Conservation (phyloP, 2,888 invertebrate species). For the Limenitis arthemis region DNA sequence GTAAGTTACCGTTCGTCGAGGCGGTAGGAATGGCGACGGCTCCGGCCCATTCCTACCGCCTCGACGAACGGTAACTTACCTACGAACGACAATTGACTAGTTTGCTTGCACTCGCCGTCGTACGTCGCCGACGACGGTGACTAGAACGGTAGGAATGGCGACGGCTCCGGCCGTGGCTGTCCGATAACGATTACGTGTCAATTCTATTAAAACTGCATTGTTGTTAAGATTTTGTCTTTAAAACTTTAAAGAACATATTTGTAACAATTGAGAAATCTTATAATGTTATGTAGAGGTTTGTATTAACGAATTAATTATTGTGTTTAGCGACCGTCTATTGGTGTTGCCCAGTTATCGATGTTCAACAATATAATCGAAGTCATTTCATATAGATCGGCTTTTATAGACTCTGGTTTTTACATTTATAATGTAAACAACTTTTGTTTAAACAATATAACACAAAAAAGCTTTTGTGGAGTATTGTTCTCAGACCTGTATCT, state of each 20-base stretch:
- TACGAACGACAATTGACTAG: constrained; percentile 71
- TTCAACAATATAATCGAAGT: constrained; percentile 7
- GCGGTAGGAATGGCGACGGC: too few relatives aligned
- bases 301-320: constrained; percentile 47
- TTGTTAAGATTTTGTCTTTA: too few relatives aligned
- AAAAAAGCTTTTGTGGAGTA: too few relatives aligned
- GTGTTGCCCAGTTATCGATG: constrained; percentile 25
- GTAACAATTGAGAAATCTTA: constrained; percentile 47
- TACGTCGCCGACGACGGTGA: constrained; percentile 23
- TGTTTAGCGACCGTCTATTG: constrained; percentile 42
- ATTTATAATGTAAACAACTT: too few relatives aligned
- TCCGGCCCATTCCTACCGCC: constrained; percentile 6
- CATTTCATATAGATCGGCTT: constrained; percentile 6
- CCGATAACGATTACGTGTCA: constrained; percentile 60
- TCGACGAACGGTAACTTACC: constrained; percentile 41
- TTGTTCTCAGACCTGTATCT: too few relatives aligned
- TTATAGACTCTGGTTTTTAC: too few relatives aligned
- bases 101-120: constrained; percentile 52
- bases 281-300: constrained; percentile 63
- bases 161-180: constrained; percentile 16
- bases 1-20: too few relatives aligned
- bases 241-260: constrained; percentile 52
- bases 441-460: too few relatives aligned
- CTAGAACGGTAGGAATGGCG: constrained; percentile 37
- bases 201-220: constrained; percentile 68